Conservation (phyloP, 1,140 invertebrate genomes). For the Phortica variegata region DNA sequence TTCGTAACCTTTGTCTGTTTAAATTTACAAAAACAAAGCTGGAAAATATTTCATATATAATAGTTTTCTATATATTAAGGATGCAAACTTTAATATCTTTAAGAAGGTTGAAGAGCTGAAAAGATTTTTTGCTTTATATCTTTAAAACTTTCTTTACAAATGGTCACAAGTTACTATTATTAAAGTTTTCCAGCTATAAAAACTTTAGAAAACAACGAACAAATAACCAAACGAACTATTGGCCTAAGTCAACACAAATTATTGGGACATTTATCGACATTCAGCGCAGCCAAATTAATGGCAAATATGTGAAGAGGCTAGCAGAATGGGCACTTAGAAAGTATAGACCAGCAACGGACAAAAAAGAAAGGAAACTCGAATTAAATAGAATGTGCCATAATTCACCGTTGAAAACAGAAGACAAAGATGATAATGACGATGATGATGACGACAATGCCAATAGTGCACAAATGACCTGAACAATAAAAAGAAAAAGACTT, state of each 20-base stretch:
- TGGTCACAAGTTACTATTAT: constrained; percentile 21
- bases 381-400: constrained; percentile 19
- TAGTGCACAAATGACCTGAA: constrained; percentile 47
- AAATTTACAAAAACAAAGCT: too few species aligned
- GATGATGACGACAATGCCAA: too few species aligned
- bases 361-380: background rate
- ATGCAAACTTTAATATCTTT: too few species aligned
- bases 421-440: constrained; percentile 39
- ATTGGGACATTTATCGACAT: constrained; percentile 40
- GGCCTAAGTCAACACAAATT: constrained; percentile 8
- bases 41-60: too few species aligned
- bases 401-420: constrained; percentile 18
- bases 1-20: too few species aligned
- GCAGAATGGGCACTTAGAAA: constrained; percentile 24
- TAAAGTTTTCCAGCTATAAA: background rate
- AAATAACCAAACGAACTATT: background rate
- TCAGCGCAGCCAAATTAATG: constrained; percentile 29
- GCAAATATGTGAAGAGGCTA: constrained; percentile 33
- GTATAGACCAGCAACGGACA: background rate
- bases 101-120: too few species aligned
- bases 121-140: constrained; percentile 28
- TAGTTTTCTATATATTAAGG: too few species aligned
- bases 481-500: constrained; percentile 23
- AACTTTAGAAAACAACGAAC: constrained; percentile 16
- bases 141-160: constrained; percentile 28